Conservation (phyloP, 2,888 invertebrate species). For the Lucinisca nassula region DNA sequence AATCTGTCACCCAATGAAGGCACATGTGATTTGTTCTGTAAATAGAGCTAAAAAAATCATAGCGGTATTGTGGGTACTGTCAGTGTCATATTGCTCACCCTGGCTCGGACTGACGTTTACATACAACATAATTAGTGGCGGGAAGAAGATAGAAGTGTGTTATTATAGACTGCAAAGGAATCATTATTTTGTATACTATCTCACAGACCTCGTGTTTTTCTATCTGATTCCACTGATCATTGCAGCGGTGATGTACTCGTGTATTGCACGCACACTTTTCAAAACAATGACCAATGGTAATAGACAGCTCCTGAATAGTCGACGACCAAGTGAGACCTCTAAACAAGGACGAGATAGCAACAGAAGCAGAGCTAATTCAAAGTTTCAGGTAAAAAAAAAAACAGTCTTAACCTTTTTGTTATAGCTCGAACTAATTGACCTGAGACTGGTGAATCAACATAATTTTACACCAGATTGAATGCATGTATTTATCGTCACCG, state of each 20-base stretch:
- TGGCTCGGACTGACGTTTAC: conserved; percentile 90
- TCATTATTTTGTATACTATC: conserved; percentile 89
- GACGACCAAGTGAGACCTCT: neutral
- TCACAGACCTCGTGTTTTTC: conserved; percentile 90
- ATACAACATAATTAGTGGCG: conserved; percentile 84
- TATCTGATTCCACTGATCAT: conserved; percentile 90
- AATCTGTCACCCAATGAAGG: conserved; percentile 90
- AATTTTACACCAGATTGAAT: too few species aligned
- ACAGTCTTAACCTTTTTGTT: too few species aligned
- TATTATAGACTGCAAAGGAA: conserved; percentile 87
- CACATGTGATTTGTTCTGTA: conserved; percentile 90
- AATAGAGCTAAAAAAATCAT: conserved; percentile 90
- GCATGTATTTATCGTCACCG: too few species aligned
- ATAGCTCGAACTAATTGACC: too few species aligned
- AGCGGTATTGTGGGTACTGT: conserved; percentile 90
- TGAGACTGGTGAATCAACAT: too few species aligned
- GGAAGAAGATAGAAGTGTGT: conserved; percentile 88
- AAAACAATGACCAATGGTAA: conserved; percentile 56
- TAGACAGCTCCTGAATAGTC: neutral
- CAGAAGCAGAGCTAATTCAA: conserved; percentile 34
- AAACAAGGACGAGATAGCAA: neutral
- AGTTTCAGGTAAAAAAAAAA: conserved; percentile 48
- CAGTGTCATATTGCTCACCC: conserved; percentile 90
- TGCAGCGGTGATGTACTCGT: conserved; percentile 90
- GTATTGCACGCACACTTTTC: conserved; percentile 90